Base-by-base conservation (phyloP, 2,888 invertebrate genomes). In the Diaphora mendica region DNA sequence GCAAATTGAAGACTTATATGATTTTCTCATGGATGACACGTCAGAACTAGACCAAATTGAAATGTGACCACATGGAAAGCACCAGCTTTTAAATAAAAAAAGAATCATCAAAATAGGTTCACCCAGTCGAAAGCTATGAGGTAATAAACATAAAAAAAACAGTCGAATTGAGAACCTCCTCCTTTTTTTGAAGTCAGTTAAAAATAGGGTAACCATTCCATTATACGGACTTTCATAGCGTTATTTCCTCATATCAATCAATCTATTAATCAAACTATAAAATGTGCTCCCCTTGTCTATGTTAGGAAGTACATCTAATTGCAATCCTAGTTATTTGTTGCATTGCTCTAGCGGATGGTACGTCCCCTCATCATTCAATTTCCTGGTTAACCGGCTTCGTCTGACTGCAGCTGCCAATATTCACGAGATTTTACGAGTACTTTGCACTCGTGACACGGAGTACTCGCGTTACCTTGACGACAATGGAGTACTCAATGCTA, bases 321-420 rank as follows among this genome's bases (percentile, higher is more conserved):
- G 62, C 39, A 72, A 48, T 26, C 30, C 26, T 44, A 64, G 68
- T 72, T 26, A 64, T 68, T 55, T 70, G 64, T 64, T 62, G 69
- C 42, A 75, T 73, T 65, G 35, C 42, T 64, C 76, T 76, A 80
- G 80, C 88, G 88, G 87, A 88, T 85, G 88, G 79, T 78, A 74
- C 74, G 74, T 81, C 81, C 82, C 85, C 91, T 76, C 78, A 92
- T 93, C 90, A 93, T 93, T 81, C 89, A 93, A 93, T 93, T 92
- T 93, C 91, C 92, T 89, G 79, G 74, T 75, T 72, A 82, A 82
- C 86, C 84, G 84, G 87, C 83, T 82, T 62, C 81, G 82, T 85
- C 87, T 85, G 84, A 87, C 84, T 85, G 76, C 81, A 79, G 75
- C 81, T 74, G 79, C 73, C 74, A 69, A 73, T 78, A 71, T 68